Conservation (phyloP, 2,888 invertebrate genomes). For the Stenodema calcarata region DNA sequence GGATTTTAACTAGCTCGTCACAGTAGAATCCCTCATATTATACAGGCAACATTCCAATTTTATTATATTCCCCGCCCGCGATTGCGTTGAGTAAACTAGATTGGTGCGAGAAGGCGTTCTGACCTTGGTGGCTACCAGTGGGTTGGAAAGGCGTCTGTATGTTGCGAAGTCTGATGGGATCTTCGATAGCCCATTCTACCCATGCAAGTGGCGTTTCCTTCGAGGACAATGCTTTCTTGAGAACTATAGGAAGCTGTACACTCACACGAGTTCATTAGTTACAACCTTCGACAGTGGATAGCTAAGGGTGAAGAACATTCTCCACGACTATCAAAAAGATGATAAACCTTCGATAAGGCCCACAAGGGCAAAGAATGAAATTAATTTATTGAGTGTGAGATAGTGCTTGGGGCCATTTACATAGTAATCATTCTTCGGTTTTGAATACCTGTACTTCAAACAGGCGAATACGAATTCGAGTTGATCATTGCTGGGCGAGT, state of each 20-base stretch:
- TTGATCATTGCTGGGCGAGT: too few species aligned
- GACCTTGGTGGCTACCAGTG: constrained; percentile 24
- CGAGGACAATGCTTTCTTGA: background rate
- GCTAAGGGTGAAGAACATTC: background rate
- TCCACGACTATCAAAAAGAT: background rate
- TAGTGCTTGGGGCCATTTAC: too few species aligned
- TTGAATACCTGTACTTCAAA: too few species aligned
- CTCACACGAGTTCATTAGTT: background rate
- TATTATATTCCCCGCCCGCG: background rate
- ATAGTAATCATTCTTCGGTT: too few species aligned
- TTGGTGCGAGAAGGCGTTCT: background rate
- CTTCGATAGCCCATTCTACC: background rate
- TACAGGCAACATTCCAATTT: too few species aligned
- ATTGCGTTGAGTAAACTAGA: background rate
- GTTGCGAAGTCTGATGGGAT: constrained; percentile 17
- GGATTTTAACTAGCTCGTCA: too few species aligned
- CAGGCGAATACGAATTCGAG: too few species aligned
- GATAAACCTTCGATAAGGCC: background rate
- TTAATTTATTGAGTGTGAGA: background rate
- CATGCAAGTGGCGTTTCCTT: background rate
- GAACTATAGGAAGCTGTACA: background rate
- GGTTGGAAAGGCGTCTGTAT: background rate
- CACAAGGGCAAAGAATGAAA: background rate
- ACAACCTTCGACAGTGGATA: background rate
- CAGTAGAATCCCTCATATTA: too few species aligned